Conservation (phyloP, 2,888 invertebrate species). For the Drosophila suboccidentalis region DNA sequence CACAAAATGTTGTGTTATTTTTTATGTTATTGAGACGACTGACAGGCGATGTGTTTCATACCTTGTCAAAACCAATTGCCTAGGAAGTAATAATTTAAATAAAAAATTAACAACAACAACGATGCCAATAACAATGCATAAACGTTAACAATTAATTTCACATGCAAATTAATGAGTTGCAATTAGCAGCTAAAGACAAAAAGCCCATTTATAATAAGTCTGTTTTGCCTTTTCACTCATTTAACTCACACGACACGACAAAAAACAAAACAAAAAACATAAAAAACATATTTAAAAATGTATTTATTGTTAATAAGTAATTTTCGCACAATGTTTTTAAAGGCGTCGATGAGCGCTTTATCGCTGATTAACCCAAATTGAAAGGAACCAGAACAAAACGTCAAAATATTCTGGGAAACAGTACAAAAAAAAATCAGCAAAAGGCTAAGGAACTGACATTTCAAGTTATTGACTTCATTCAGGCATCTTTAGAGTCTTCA, state of each 20-base stretch:
- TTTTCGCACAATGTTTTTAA: constrained; percentile 52
- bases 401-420: constrained; percentile 15
- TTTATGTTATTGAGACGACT: constrained; percentile 40
- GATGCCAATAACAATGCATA: constrained; percentile 40
- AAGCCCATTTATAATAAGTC: constrained; percentile 68
- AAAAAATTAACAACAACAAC: constrained; percentile 17
- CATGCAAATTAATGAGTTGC: constrained; percentile 71
- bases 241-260: constrained; percentile 4
- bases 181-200: constrained; percentile 69
- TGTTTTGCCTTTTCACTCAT: constrained; percentile 27
- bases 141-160: constrained; percentile 66
- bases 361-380: constrained; percentile 77
- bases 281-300: constrained; percentile 38
- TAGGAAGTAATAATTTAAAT: constrained; percentile 66
- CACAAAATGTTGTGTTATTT: constrained; percentile 45
- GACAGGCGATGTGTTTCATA: constrained; percentile 47
- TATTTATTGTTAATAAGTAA: constrained; percentile 40
- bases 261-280: neutral
- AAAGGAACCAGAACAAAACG: constrained; percentile 40
- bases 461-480: constrained; percentile 64
- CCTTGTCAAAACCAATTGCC: constrained; percentile 49
- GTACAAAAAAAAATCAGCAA: constrained; percentile 30
- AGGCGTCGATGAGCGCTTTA: constrained; percentile 70
- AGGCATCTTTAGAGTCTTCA: neutral
- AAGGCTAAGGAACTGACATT: constrained; percentile 69